These are phyloP conservation scores for Neostethus bicornis DNA, from an alignment of 2,797 vertebrate genomes.

Conservation along the genomic window DNA sequence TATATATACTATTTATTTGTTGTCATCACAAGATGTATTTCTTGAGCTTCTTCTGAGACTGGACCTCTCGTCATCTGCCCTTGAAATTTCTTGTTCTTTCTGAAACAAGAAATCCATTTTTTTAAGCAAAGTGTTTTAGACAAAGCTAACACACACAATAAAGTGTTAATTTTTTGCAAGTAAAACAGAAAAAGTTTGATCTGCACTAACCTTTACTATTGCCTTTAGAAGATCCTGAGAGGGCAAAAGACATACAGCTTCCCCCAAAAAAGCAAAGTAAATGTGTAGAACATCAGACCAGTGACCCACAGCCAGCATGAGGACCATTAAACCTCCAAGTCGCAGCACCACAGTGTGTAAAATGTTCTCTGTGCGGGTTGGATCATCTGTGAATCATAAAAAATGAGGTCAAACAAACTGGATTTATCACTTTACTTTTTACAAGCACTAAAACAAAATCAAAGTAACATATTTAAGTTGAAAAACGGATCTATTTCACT, in stretches of 20 bases:
- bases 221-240: slow-evolving; percentile 72
- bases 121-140: too few relatives aligned
- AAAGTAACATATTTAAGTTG: background rate
- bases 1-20: too few relatives aligned
- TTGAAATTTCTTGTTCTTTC: slow-evolving; percentile 54
- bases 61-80: slow-evolving; percentile 13
- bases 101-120: slow-evolving; percentile 37
- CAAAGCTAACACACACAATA: too few relatives aligned
- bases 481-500: background rate
- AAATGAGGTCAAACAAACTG: background rate
- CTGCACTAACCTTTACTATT: slow-evolving; percentile 70
- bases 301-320: slow-evolving; percentile 84
- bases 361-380: slow-evolving; percentile 49
- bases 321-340: slow-evolving; percentile 84
- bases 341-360: slow-evolving; percentile 80
- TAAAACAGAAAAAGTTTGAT: background rate
- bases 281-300: slow-evolving; percentile 85
- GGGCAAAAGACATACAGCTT: slow-evolving; percentile 80
- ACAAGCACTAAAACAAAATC: too few relatives aligned
- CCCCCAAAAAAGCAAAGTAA: slow-evolving; percentile 81
- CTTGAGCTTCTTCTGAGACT: slow-evolving; percentile 8
- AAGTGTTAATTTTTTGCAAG: too few relatives aligned
- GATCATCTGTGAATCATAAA: slow-evolving; percentile 76
- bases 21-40: slow-evolving; percentile 12
- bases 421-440: background rate